Evolutionary conservation across 1,140 invertebrate genomes (phyloP).

Genomic region (Venturia canescens): DNA sequence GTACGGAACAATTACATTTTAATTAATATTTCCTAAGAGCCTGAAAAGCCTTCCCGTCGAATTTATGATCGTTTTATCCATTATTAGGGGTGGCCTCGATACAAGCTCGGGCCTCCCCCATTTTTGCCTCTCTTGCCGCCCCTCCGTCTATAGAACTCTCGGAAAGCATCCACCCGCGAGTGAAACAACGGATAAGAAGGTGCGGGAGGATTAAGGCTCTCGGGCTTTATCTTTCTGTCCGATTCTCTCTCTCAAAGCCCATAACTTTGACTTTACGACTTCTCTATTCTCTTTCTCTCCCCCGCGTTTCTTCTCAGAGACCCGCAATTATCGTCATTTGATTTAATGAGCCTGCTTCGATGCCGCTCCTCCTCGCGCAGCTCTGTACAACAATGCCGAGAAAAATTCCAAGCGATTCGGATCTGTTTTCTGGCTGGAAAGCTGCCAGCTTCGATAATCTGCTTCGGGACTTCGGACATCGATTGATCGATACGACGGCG

Average conservation of each 20-base stretch:
- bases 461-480: no score
- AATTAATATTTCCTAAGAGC: slow-evolving; percentile 78
- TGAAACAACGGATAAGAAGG: slow-evolving; percentile 9
- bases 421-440: not conserved
- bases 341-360: slow-evolving; percentile 58
- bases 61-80: slow-evolving; percentile 79
- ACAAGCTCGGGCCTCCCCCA: not conserved
- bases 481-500: no score
- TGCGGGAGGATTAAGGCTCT: slow-evolving; percentile 43
- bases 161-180: not conserved
- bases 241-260: slow-evolving; percentile 71
- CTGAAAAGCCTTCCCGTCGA: slow-evolving; percentile 74
- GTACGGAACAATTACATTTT: slow-evolving; percentile 78
- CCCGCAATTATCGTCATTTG: slow-evolving; percentile 67
- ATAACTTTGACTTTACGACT: slow-evolving; percentile 75
- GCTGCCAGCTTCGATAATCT: no score
- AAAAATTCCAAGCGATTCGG: not conserved
- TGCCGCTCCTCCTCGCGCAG: not conserved
- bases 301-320: slow-evolving; percentile 49
- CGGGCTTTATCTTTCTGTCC: slow-evolving; percentile 49
- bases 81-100: slow-evolving; percentile 70
- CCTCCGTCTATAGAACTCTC: not conserved
- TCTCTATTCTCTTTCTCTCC: slow-evolving; percentile 58
- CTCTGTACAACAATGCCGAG: not conserved
- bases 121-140: not conserved